Conservation (phyloP, 2,797 vertebrate species). For the Mormyrops boulengeri region DNA sequence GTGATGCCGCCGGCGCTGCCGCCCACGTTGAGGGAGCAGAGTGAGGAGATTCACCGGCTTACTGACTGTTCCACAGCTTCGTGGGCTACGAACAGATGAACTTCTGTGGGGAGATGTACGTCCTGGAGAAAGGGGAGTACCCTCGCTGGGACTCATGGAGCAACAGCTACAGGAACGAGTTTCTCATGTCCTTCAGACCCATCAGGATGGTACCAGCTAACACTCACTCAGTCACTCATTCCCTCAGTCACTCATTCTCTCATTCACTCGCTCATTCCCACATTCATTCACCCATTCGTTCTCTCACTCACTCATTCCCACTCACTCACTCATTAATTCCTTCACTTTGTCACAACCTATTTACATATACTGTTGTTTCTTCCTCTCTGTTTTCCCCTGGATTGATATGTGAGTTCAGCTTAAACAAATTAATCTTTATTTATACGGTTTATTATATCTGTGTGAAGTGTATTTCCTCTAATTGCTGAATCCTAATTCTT, state of each 20-base stretch:
- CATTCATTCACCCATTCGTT: too few species aligned
- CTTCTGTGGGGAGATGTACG: slow-evolving; percentile 58
- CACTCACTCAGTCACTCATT: not conserved
- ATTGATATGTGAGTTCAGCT: not conserved
- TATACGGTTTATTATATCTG: not conserved
- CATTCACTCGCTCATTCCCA: not conserved
- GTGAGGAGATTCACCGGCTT: not conserved
- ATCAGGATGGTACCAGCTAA: slow-evolving; percentile 47
- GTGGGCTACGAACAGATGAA: slow-evolving; percentile 57
- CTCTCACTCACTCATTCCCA: not conserved
- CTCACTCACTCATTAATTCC: not conserved
- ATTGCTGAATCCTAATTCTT: not conserved
- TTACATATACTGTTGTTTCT: not conserved
- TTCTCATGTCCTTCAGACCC: slow-evolving; percentile 54
- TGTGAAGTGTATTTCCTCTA: not conserved
- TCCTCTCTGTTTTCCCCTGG: not conserved
- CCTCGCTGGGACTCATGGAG: slow-evolving; percentile 60
- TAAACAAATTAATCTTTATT: not conserved
- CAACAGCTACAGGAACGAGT: slow-evolving; percentile 55
- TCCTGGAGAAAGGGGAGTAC: slow-evolving; percentile 59
- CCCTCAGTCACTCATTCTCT: slow-evolving; percentile 28
- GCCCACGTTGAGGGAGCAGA: not conserved
- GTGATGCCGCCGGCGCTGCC: slow-evolving; percentile 28
- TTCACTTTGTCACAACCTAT: not conserved
- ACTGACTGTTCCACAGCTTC: slow-evolving; percentile 36